phyloP scores from a whole-genome alignment of 2,888 invertebrate species.

The Cerceris ruficornis region DNA sequence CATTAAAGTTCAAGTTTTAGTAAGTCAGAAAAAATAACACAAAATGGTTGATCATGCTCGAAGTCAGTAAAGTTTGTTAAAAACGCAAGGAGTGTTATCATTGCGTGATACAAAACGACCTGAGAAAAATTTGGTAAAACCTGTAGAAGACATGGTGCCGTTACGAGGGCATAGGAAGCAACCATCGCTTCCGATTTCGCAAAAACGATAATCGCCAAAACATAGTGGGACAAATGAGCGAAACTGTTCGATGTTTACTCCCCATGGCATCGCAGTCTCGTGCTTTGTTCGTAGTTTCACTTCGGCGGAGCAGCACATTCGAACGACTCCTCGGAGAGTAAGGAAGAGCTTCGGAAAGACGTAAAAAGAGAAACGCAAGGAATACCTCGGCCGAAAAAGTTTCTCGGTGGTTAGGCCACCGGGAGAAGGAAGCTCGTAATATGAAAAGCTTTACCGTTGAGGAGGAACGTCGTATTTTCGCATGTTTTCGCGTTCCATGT shows the following conservation, averaged over 20 bases:
- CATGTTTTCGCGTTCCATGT: conserved; percentile 2
- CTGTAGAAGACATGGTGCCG: no score
- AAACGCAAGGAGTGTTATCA: no score
- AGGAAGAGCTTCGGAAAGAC: background rate
- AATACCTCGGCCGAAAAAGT: conserved; percentile 27
- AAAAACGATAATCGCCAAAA: conserved; percentile 8
- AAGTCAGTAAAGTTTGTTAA: no score
- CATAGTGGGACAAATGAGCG: conserved; percentile 16
- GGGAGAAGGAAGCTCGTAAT: conserved; percentile 15
- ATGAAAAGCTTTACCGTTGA: background rate
- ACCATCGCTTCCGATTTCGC: background rate
- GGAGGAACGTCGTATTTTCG: conserved; percentile 4
- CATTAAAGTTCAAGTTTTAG: no score
- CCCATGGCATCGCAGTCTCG: conserved; percentile 27
- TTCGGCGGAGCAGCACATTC: conserved; percentile 3
- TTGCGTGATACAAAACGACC: no score
- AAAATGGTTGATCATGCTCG: no score
- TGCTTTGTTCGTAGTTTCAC: conserved; percentile 35
- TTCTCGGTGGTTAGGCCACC: conserved; percentile 15
- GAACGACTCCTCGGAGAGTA: conserved; percentile 11
- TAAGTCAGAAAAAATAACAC: no score
- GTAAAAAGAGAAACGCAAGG: conserved; percentile 6
- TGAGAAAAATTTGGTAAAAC: no score
- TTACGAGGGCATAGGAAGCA: no score
- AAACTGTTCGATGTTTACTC: conserved; percentile 42